A percentile compares a stretch with the other conserved stretches of the same genome.
phyloP scores from a whole-genome alignment of 2,888 invertebrate species.

The Glaucopsyche alexis region DNA sequence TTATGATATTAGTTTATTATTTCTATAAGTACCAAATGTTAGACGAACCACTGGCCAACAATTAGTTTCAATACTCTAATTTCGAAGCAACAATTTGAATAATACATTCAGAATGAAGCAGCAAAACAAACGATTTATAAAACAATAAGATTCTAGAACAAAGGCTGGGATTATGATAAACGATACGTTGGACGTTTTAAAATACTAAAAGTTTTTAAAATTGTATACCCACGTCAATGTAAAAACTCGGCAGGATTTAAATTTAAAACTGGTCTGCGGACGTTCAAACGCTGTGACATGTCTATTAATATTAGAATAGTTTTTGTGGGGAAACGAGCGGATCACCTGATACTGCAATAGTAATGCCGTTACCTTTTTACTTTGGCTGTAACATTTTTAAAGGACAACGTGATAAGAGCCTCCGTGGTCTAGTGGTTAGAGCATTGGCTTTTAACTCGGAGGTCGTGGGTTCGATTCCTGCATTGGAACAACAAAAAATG shows the following conservation, averaged over 20 bases:
- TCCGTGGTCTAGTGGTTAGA: no score
- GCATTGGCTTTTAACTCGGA: no score
- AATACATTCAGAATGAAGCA: slow-evolving; percentile 12
- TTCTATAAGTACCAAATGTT: neutral
- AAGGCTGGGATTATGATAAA: slow-evolving; percentile 35
- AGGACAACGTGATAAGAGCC: neutral
- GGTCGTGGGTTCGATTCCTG: no score
- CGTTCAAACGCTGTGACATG: slow-evolving; percentile 35
- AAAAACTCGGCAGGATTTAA: slow-evolving; percentile 38
- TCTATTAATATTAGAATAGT: slow-evolving; percentile 29
- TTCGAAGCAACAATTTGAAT: neutral
- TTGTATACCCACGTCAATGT: slow-evolving; percentile 38
- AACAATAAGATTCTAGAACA: slow-evolving; percentile 28
- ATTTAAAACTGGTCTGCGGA: slow-evolving; percentile 40
- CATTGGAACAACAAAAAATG: no score
- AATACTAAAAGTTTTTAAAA: slow-evolving; percentile 41
- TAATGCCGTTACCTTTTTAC: neutral
- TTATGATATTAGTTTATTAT: neutral
- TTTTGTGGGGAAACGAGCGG: slow-evolving; percentile 32
- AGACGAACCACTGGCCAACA: neutral
- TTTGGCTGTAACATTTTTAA: neutral
- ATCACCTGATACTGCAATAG: slow-evolving; percentile 19
- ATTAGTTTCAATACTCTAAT: slow-evolving; percentile 3
- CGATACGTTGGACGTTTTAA: slow-evolving; percentile 38
- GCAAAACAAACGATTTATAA: slow-evolving; percentile 18